A percentile compares a stretch with the other conserved stretches of the same genome.
Conservation (phyloP, 2,113 vertebrate genomes). For the Pteronura brasiliensis region DNA sequence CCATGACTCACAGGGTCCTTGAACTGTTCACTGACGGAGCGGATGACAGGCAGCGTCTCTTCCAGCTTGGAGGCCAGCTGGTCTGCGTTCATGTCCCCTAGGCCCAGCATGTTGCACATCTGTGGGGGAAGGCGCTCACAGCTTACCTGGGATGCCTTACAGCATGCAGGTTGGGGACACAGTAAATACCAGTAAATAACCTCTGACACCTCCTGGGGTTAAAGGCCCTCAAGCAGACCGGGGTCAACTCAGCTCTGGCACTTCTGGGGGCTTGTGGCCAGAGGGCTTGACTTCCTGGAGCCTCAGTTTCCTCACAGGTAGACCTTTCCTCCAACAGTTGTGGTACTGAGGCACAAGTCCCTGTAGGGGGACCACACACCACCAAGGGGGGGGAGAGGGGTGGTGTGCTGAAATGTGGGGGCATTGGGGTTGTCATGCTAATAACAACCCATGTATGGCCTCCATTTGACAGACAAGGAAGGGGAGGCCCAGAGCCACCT, state of each 20-base stretch:
- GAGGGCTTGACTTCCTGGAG: neutral
- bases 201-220: neutral
- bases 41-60: slow-evolving; percentile 94
- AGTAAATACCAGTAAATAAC: accelerated
- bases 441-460: neutral
- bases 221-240: too few relatives aligned
- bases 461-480: neutral
- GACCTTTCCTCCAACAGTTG: neutral
- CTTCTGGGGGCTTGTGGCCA: neutral
- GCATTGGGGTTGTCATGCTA: neutral
- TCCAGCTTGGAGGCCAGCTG: slow-evolving; percentile 95
- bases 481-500: neutral
- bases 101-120: slow-evolving; percentile 98
- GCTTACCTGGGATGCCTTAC: neutral
- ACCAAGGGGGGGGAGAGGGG: neutral
- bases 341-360: neutral
- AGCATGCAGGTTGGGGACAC: neutral
- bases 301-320: neutral
- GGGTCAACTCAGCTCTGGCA: neutral
- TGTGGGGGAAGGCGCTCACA: slow-evolving; percentile 52
- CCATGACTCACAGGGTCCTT: slow-evolving; percentile 91
- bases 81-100: slow-evolving; percentile 97
- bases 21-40: slow-evolving; percentile 96
- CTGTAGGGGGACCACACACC: neutral
- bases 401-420: too few relatives aligned